These are phyloP conservation scores for Mythimna loreyi DNA, from an alignment of 2,888 invertebrate genomes.

Conservation along the genomic window DNA sequence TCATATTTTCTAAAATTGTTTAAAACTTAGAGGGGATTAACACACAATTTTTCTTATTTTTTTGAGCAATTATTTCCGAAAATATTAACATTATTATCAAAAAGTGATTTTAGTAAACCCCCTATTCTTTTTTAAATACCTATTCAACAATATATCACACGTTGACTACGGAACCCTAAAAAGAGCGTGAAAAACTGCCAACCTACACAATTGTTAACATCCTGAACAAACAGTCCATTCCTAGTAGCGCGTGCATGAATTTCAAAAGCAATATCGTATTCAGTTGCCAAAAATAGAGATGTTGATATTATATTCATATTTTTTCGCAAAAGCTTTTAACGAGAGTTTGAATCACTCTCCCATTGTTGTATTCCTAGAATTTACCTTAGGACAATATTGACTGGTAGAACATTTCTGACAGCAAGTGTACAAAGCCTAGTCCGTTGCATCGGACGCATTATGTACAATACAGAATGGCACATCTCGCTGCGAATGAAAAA, in stretches of 20 bases:
- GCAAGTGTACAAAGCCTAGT: constrained; percentile 57
- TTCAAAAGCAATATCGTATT: background rate
- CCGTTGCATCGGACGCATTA: constrained; percentile 64
- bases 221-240: constrained; percentile 35
- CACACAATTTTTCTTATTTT: no score
- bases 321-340: constrained; percentile 13
- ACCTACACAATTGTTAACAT: background rate
- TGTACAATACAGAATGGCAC: constrained; percentile 64
- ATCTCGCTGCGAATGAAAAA: constrained; percentile 58
- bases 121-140: no score
- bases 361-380: constrained; percentile 4
- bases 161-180: no score
- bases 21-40: no score
- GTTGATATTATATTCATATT: background rate
- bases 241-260: background rate
- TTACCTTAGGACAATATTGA: constrained; percentile 19
- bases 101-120: no score
- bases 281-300: background rate
- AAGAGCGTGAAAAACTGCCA: background rate
- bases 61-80: no score
- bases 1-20: no score
- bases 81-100: no score
- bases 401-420: constrained; percentile 45
- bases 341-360: background rate
- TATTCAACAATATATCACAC: no score